These are phyloP conservation scores for Nipponia nippon DNA, from an alignment of 2,113 vertebrate species.

Conservation along the genomic window DNA sequence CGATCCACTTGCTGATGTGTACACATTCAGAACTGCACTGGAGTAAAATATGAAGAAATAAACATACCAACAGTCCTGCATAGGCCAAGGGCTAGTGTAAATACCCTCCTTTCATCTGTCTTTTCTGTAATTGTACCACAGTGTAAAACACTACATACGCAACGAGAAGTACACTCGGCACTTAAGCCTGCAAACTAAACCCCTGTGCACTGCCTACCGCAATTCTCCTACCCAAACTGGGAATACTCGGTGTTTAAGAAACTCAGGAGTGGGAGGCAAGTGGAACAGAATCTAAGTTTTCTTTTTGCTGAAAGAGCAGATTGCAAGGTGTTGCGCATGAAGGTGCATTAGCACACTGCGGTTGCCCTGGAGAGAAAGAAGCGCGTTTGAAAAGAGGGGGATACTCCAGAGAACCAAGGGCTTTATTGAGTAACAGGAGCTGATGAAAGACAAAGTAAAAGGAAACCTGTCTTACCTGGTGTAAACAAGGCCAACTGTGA, in stretches of 20 bases:
- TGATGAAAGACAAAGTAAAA: slow-evolving; percentile 80
- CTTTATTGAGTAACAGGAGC: slow-evolving; percentile 60
- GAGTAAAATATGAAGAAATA: not conserved
- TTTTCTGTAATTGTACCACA: not conserved
- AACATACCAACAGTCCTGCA: not conserved
- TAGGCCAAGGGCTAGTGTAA: not conserved
- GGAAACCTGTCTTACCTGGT: slow-evolving; percentile 85
- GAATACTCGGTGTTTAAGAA: not conserved
- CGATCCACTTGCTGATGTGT: not conserved
- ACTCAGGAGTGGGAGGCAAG: not conserved
- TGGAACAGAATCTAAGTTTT: not conserved
- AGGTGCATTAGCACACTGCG: not conserved
- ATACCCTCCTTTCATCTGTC: not conserved
- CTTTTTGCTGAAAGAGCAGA: not conserved
- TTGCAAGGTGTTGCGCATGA: not conserved
- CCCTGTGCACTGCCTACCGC: not conserved
- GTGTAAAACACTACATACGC: not conserved
- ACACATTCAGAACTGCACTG: not conserved
- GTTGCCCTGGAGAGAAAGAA: not conserved
- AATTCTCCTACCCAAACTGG: not conserved
- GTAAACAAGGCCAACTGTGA: slow-evolving; percentile 95
- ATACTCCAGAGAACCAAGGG: slow-evolving; percentile 47
- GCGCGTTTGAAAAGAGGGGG: not conserved
- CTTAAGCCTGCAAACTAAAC: not conserved
- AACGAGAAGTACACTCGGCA: not conserved